Evolutionary conservation across 2,113 vertebrate genomes (phyloP).

Genomic region (Sapajus apella): DNA sequence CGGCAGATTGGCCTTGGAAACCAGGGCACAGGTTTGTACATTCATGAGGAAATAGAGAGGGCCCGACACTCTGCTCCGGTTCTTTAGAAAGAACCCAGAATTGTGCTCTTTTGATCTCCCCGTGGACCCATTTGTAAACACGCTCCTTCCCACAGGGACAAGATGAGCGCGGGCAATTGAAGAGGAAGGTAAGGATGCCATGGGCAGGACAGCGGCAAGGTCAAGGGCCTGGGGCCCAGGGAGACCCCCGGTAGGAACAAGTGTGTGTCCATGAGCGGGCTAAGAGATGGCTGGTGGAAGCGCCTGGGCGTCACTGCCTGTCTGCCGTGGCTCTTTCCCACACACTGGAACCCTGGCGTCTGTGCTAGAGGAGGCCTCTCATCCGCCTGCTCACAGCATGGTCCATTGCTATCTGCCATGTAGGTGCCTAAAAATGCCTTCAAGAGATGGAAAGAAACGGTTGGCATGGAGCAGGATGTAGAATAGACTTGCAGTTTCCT

Average conservation of each 20-base stretch:
- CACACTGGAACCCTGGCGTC: accelerated
- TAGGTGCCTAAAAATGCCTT: accelerated
- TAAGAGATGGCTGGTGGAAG: accelerated
- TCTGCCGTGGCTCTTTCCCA: not conserved
- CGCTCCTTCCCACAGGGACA: accelerated
- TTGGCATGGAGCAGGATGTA: accelerated
- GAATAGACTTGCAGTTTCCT: accelerated
- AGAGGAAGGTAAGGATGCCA: too few relatives aligned
- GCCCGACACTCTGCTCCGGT: accelerated
- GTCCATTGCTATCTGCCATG: accelerated
- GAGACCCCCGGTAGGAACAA: not conserved
- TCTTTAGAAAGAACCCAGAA: not conserved
- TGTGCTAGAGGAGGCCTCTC: accelerated
- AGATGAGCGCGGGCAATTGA: not conserved
- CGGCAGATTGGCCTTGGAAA: not conserved
- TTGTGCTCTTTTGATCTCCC: not conserved
- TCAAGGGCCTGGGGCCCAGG: not conserved
- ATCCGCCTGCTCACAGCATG: accelerated
- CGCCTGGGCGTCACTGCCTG: accelerated
- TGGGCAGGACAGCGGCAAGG: not conserved
- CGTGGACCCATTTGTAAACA: accelerated
- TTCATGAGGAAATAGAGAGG: not conserved
- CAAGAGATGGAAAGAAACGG: not conserved
- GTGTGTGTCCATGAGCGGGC: accelerated
- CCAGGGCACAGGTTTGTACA: accelerated